These are phyloP conservation scores for Borostomias antarcticus DNA, from an alignment of 2,797 vertebrate genomes.

Conservation along the genomic window DNA sequence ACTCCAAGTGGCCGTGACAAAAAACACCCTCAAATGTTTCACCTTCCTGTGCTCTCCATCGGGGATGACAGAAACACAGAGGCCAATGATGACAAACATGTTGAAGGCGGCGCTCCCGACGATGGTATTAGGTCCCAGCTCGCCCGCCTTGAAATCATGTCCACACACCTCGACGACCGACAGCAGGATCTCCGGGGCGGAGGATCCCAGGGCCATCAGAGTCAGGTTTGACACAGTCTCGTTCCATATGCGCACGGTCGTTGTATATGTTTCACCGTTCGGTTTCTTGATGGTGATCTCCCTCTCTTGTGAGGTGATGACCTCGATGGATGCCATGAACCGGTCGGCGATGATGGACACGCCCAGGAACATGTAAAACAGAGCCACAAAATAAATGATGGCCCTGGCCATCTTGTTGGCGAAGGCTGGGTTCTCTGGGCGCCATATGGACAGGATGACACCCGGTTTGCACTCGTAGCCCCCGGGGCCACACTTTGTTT, in stretches of 20 bases:
- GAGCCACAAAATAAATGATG: conserved; percentile 89
- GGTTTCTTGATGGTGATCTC: conserved; percentile 93
- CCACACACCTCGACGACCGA: conserved; percentile 97
- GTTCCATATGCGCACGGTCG: conserved; percentile 94
- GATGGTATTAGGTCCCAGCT: conserved; percentile 95
- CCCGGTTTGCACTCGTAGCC: conserved; percentile 83
- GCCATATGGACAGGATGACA: conserved; percentile 92
- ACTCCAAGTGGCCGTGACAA: conserved; percentile 95
- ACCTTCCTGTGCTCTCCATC: conserved; percentile 91
- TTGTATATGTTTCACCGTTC: conserved; percentile 89
- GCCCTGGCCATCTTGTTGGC: conserved; percentile 92
- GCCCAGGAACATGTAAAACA: conserved; percentile 96
- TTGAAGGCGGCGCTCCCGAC: conserved; percentile 98
- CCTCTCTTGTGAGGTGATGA: conserved; percentile 95
- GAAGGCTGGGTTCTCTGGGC: conserved; percentile 83
- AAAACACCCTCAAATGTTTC: conserved; percentile 94
- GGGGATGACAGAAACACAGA: conserved; percentile 94
- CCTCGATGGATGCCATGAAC: conserved; percentile 98
- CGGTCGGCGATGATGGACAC: conserved; percentile 97
- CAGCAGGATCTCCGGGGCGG: conserved; percentile 93
- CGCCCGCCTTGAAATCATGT: conserved; percentile 88
- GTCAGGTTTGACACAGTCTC: conserved; percentile 97
- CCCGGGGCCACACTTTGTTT: conserved; percentile 71
- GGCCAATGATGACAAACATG: conserved; percentile 98
- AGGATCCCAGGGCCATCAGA: conserved; percentile 95